Base-by-base conservation (phyloP, 2,888 invertebrate genomes). In the Altica lythri region DNA sequence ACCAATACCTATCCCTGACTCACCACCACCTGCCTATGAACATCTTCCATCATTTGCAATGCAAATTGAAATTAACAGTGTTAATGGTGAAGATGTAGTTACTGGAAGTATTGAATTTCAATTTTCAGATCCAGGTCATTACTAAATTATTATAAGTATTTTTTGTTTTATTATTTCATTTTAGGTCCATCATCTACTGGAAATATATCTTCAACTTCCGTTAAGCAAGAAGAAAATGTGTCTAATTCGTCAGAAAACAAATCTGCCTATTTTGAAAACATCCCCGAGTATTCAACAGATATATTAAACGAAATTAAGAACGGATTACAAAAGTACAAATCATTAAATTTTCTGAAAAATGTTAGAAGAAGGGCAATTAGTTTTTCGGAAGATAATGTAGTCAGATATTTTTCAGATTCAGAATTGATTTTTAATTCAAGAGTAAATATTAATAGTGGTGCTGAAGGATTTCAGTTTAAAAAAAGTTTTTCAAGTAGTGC, bases 1-100 rank as follows among this genome's bases (percentile, higher is more conserved):
- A n/a, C 14, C 57, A 8, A 59, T 30, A 2, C 40, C 6, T 45
- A 57, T 67, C 22, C 68, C 68, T 2, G 55, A 66, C 25, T 67
- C 68, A 8, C 68, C 69, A 1, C 69, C 68, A 27, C 68, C 68
- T 6, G 54, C 60, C 5, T 69, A 69, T 47, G 55, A 62, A 6
- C 16, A 60, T 14, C 17, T 51, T 10, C 13, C 50, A 29, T 47
- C 25, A 12, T 42, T 35, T 10, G 32, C 10, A 25, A 12, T 42
- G 2, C 27, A 38, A 22, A 22, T 19, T 18, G 14, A 29, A 19
- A 38, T 9, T 16, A 16, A 9, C 25, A 12, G 13, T 14, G 9
- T 25, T 6, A 30, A 30, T 34, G 25, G 27, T 16, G 25, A 19
- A 29, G n/a, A 34, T 22, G 10, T 10, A 8, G 16, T 25, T 13